A percentile compares a stretch with the other conserved stretches of the same genome.
phyloP scores from a whole-genome alignment of 1,140 invertebrate species.

The honey bee (Apis mellifera) region DNA sequence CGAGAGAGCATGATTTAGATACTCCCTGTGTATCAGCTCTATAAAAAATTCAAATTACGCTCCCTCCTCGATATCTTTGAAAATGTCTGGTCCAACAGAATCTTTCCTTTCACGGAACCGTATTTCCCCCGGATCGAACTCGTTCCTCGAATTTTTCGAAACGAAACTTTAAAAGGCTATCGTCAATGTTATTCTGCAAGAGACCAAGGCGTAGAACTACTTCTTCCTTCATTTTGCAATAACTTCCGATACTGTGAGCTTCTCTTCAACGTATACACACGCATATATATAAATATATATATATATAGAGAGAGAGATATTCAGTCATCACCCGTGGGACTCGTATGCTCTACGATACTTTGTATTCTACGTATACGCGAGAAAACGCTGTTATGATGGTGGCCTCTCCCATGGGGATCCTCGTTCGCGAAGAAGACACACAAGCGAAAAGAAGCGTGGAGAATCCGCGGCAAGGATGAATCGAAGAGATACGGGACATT shows the following conservation, averaged over 20 bases:
- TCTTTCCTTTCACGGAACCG: background rate
- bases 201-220: background rate
- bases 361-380: conserved; percentile 71
- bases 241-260: conserved; percentile 44
- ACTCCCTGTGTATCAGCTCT: conserved; percentile 23
- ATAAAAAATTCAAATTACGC: conserved; percentile 38
- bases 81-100: background rate
- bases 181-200: no score
- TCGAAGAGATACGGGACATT: background rate
- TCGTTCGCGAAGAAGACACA: background rate
- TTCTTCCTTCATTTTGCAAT: conserved; percentile 39
- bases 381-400: conserved; percentile 76
- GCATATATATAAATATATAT: no score
- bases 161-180: no score
- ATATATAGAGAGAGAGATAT: conserved; percentile 25
- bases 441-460: background rate
- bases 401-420: conserved; percentile 60
- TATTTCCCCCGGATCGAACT: background rate
- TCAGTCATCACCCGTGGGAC: conserved; percentile 61
- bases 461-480: conserved; percentile 17
- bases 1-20: conserved; percentile 39
- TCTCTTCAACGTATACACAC: background rate
- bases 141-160: background rate
- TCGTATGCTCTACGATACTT: conserved; percentile 65
- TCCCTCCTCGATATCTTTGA: conserved; percentile 11